phyloP scores from a whole-genome alignment of 2,113 vertebrate genomes.

The Clarias macrocephalus region DNA sequence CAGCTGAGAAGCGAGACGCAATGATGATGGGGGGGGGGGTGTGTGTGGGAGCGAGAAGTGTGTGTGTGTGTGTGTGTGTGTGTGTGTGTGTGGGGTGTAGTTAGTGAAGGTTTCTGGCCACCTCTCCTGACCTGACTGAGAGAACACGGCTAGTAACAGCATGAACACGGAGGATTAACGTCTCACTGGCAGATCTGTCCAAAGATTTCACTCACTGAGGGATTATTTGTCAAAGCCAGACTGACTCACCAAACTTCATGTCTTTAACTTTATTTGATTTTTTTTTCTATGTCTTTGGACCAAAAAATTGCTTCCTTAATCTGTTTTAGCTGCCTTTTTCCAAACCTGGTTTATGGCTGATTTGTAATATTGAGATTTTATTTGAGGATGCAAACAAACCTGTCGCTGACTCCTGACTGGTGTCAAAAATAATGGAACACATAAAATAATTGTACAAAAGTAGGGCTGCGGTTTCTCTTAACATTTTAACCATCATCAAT shows the following conservation, averaged over 20 bases:
- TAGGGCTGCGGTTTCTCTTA: too few species aligned
- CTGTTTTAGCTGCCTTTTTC: background rate
- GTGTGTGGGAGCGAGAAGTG: background rate
- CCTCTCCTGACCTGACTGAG: conserved; percentile 34
- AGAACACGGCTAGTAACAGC: conserved; percentile 49
- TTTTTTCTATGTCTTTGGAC: background rate
- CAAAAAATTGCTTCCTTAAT: conserved; percentile 8
- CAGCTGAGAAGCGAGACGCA: background rate
- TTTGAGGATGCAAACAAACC: background rate
- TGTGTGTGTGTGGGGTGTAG: background rate
- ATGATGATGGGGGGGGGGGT: background rate
- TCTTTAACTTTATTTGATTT: background rate
- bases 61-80: background rate
- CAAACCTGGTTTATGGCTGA: conserved; percentile 51
- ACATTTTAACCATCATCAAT: too few species aligned
- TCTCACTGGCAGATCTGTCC: conserved; percentile 63
- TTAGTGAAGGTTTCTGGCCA: conserved; percentile 37
- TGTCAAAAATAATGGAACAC: background rate
- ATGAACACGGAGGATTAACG: conserved; percentile 69
- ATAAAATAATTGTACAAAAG: too few species aligned
- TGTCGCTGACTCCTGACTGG: background rate
- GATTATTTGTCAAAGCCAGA: conserved; percentile 57
- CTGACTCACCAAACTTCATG: conserved; percentile 28
- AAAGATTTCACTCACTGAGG: conserved; percentile 54
- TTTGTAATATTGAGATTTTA: background rate